Conservation (phyloP, 2,113 vertebrate species). For the Pleuronectes platessa region DNA sequence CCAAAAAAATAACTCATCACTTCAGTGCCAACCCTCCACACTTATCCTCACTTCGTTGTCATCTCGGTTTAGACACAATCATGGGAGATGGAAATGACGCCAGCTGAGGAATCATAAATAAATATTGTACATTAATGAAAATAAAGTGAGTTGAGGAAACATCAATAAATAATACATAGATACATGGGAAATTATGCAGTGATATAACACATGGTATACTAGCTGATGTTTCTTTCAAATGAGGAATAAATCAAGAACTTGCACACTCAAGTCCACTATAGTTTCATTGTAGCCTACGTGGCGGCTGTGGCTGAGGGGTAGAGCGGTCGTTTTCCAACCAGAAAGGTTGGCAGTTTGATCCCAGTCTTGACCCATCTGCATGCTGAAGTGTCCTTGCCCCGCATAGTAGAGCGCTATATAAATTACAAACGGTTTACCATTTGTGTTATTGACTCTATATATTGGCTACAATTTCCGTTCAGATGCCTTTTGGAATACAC, state of each 20-base stretch:
- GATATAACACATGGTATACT: not conserved
- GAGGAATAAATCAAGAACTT: not conserved
- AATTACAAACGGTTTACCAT: too few species aligned
- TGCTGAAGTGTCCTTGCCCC: too few species aligned
- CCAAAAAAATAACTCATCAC: constrained; percentile 38
- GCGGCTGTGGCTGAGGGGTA: too few species aligned
- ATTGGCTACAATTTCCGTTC: too few species aligned
- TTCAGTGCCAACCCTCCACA: constrained; percentile 26
- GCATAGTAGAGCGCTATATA: too few species aligned
- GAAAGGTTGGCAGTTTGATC: too few species aligned
- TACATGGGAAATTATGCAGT: not conserved
- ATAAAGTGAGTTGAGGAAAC: constrained; percentile 18
- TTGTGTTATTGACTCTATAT: too few species aligned
- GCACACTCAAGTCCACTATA: not conserved
- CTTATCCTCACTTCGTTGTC: constrained; percentile 34
- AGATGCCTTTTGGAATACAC: too few species aligned
- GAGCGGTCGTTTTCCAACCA: too few species aligned
- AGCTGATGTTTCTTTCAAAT: not conserved
- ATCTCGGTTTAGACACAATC: constrained; percentile 48
- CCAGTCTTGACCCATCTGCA: too few species aligned
- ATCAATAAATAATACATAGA: constrained; percentile 19
- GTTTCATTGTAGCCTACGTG: too few species aligned
- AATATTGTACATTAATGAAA: constrained; percentile 47
- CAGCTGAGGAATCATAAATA: constrained; percentile 38
- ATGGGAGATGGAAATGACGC: constrained; percentile 33